phyloP scores from a whole-genome alignment of 1,140 invertebrate species.

The Listronotus oregonensis region DNA sequence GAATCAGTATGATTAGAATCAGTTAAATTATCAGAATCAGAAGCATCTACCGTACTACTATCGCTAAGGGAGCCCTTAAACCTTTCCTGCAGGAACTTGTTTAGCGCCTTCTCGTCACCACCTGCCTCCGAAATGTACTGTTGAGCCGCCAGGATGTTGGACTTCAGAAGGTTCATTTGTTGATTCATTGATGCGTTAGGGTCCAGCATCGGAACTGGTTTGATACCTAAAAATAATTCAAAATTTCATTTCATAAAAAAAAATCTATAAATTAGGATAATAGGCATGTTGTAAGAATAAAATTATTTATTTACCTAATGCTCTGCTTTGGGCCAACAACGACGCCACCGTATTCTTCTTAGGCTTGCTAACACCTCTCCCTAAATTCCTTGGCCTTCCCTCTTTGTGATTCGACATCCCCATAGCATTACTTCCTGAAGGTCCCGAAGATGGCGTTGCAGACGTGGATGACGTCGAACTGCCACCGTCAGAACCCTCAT shows the following conservation, averaged over 20 bases:
- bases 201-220: conserved; percentile 64
- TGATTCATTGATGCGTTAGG: conserved; percentile 63
- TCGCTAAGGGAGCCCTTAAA: conserved; percentile 60
- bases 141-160: conserved; percentile 64
- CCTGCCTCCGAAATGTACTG: conserved; percentile 59
- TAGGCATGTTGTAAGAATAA: neutral
- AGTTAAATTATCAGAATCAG: conserved; percentile 62
- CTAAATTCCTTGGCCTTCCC: conserved; percentile 78
- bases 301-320: conserved; percentile 64
- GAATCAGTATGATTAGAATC: conserved; percentile 59
- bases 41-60: conserved; percentile 58
- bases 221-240: conserved; percentile 55
- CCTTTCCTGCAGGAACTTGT: conserved; percentile 59
- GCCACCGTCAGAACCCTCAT: conserved; percentile 59
- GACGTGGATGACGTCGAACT: conserved; percentile 63
- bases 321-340: conserved; percentile 79
- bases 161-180: conserved; percentile 65
- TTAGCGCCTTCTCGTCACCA: conserved; percentile 59
- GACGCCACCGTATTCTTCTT: conserved; percentile 92
- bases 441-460: conserved; percentile 28
- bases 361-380: conserved; percentile 82
- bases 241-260: neutral
- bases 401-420: conserved; percentile 63
- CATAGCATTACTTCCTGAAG: conserved; percentile 39
- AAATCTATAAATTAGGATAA: neutral